Base-by-base conservation (phyloP, 2,113 vertebrate genomes). In the Procavia capensis region DNA sequence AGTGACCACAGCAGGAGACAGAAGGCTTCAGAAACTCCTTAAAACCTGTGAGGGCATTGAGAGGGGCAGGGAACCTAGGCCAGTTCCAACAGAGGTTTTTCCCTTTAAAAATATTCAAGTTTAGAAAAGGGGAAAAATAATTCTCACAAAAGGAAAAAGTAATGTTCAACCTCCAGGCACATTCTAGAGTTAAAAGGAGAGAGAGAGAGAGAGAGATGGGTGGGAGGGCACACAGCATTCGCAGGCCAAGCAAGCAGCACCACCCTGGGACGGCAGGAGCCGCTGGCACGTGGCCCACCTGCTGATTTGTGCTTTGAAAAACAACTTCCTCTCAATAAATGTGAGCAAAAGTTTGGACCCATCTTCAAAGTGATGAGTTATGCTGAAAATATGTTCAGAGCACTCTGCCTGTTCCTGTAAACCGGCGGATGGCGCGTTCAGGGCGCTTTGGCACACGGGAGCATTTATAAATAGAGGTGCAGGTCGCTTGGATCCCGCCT, bases 241-340 rank as follows among this genome's bases (percentile, higher is more conserved):
- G 0, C 1, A 34, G 0, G 1, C 50, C 91, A 43, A n/a, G 74
- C 45, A 92, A 24, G 24, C 2, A 1, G 17, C 61, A 24, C 86
- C 1, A 0, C 61, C 88, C 36, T 90, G 72, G 61, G 92, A 95
- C 95, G 98, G 96, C 93, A 14, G 90, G 91, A 84, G 93, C 36
- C 0, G 0, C 95, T 98, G 98, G 98, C 97, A 75, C 9, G 0
- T 9, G 41, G 68, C 96, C 95, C 39, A 75, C 87, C 91, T 87
- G 95, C 97, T 39, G 95, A 84, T 97, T 9, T 76, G 80, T 96
- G 94, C 97, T 96, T 97, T 95, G 98, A 95, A 94, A 98, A 98
- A 97, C 98, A 98, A 98, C 98, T 98, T 98, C 98, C 98, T 98
- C 98, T 98, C 98, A 98, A 98, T 98, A 98, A 98, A 98, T 94